Evolutionary conservation across 2,888 invertebrate species (phyloP), one percentile per base, ranked within the genome.

Genomic region (Amphipyra berbera): DNA sequence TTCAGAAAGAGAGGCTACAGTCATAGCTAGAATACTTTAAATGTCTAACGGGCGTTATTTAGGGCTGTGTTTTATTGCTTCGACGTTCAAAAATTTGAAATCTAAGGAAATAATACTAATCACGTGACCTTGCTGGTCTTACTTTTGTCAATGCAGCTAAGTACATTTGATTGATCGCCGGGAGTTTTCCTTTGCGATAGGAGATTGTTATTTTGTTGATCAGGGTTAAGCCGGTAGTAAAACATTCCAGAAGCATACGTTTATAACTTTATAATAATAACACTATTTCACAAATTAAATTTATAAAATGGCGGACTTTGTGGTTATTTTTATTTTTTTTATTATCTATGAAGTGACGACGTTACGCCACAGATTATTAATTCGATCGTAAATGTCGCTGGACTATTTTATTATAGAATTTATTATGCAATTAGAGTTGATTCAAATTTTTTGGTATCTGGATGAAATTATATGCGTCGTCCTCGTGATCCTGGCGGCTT

Each of bases 351-450:
- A 53, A 33, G 10, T 46, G 56, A 45, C 30, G 41, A 71, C 62
- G 64, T 67, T 42, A 48, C 44, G 52, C 64, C 61, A 69, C 56
- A 75, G 61, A 72, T 69, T 72, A 74, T 69, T 55, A 72, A 72
- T 68, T 49, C 48, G 15, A 57, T 63, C 67, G 63, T 78, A 63
- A 78, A 72, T 60, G 64, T 47, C 50, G 14, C 12, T 44, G 49
- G 48, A 61, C 45, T 47, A 68, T 71, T 75, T 78, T 59, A 78
- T 72, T 53, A 46, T 7, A 8, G 40, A 72, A 71, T 78, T 78
- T 78, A 75, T n/a, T 59, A 0, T 46, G 40, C 37, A 60, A 66
- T 63, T 77, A 52, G 4, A 10, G 49, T 15, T 63, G 55, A 66
- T 61, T 63, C 40, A 33, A 38, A 38, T 47, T 21, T 54, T 48